Evolutionary conservation across 2,888 invertebrate species (phyloP), one percentile per base, ranked within the genome.

Genomic region (Heliconius ethilla): DNA sequence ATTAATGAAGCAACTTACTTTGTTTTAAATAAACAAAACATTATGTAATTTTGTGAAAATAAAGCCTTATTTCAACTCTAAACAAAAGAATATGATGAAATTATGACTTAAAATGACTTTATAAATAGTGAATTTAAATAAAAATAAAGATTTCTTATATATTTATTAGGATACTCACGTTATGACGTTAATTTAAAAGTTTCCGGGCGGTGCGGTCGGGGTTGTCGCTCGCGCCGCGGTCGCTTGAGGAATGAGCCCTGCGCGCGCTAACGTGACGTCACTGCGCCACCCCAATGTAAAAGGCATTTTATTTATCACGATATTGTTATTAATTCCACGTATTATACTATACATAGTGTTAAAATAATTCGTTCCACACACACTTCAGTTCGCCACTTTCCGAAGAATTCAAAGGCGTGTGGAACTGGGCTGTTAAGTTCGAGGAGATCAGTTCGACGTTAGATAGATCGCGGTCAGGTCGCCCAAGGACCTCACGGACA

Each of bases 211-310:
- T 3, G 51, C 15, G 11, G 5, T 22, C 55, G 55, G 55, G 72
- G 29, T 13, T 33, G 72, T n/a, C n/a, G 29, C 33, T 13, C 33
- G 55, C 11, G 29, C 7, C 33, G n/a, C 25, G 7, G 72, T 13
- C 55, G 33, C 22, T 29, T 7, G 59, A 72, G 59, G 59, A 72
- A 9, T 72, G 70, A 66, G 72, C 66, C 76, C 55, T 76, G 69
- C 76, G 66, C 66, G 55, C 72, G 66, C 55, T 63, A 74, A 15
- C 25, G 59, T 77, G 72, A 77, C 77, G 77, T 77, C 77, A 77
- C 66, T 77, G 77, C 77, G 59, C 72, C 77, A 77, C 77, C 77
- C 77, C 70, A 37, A 40, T 63, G 51, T 51, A 51, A 29, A 33
- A 63, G n/a, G n/a, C 59, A 13, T 72, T 72, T 72, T 5, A n/a